Evolutionary conservation across 2,888 invertebrate species (phyloP).

Genomic region (Saturnia pavonia): DNA sequence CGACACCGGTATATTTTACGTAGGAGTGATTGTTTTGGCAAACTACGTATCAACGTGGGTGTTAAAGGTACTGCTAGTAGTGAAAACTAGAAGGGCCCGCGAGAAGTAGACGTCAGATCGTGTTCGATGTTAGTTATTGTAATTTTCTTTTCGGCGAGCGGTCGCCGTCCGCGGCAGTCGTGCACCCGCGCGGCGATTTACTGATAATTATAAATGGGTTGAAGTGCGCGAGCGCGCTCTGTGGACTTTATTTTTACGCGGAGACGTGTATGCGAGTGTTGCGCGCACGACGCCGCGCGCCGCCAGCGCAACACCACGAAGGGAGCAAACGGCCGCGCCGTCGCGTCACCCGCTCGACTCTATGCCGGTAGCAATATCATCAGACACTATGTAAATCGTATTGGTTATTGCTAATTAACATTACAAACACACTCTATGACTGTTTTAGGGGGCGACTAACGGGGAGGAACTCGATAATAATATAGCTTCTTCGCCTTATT

Average conservation of each 20-base stretch:
- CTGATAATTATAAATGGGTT: conserved; percentile 81
- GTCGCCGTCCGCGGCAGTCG: conserved; percentile 72
- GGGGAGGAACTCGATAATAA: conserved; percentile 62
- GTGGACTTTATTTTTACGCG: conserved; percentile 81
- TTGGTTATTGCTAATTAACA: conserved; percentile 71
- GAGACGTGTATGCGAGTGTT: conserved; percentile 74
- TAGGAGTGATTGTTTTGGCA: conserved; percentile 58
- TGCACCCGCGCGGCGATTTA: conserved; percentile 77
- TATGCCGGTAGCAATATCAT: conserved; percentile 64
- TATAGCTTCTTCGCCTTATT: conserved; percentile 58
- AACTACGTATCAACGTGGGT: conserved; percentile 45
- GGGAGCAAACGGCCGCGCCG: conserved; percentile 53
- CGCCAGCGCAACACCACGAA: conserved; percentile 57
- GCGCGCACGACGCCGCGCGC: conserved; percentile 69
- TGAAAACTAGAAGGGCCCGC: conserved; percentile 58
- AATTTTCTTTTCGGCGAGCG: conserved; percentile 69
- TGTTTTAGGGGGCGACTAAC: conserved; percentile 72
- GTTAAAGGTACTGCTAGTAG: conserved; percentile 55
- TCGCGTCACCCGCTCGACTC: conserved; percentile 55
- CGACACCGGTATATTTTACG: conserved; percentile 62
- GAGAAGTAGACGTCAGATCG: conserved; percentile 48
- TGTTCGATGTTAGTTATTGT: conserved; percentile 57
- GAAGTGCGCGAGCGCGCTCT: conserved; percentile 76
- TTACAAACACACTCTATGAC: conserved; percentile 64
- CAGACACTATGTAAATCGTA: conserved; percentile 64